A percentile compares a stretch with the other conserved stretches of the same genome.
Conservation (phyloP, 2,888 invertebrate genomes). For the Cryptus viduatorius region DNA sequence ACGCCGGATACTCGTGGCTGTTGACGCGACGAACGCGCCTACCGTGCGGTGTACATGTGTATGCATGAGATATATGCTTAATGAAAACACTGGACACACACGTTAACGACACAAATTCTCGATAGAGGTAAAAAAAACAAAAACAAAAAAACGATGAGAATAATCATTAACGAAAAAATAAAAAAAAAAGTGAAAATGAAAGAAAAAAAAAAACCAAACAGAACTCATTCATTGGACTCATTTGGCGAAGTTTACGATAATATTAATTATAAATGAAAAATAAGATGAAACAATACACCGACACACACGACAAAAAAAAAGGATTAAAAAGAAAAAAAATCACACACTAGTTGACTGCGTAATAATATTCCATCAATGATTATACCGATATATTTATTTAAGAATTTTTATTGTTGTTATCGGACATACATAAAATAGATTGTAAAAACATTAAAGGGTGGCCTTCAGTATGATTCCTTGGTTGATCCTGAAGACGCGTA, state of each 20-base stretch:
- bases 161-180: slow-evolving; percentile 35
- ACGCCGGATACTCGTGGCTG: slow-evolving; percentile 36
- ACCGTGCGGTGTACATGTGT: slow-evolving; percentile 80
- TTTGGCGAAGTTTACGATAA: slow-evolving; percentile 57
- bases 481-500: slow-evolving; percentile 82
- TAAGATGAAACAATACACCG: slow-evolving; percentile 42
- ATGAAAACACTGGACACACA: slow-evolving; percentile 62
- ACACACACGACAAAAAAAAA: slow-evolving; percentile 44
- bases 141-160: slow-evolving; percentile 39
- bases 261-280: slow-evolving; percentile 31
- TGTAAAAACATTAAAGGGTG: slow-evolving; percentile 83
- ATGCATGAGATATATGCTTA: slow-evolving; percentile 78
- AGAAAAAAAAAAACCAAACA: slow-evolving; percentile 21
- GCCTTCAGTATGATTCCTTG: slow-evolving; percentile 84
- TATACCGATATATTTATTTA: slow-evolving; percentile 84
- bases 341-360: slow-evolving; percentile 81
- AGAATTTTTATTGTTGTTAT: slow-evolving; percentile 84
- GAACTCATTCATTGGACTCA: slow-evolving; percentile 55
- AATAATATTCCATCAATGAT: slow-evolving; percentile 83
- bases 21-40: slow-evolving; percentile 55
- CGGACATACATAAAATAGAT: slow-evolving; percentile 84
- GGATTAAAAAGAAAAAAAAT: slow-evolving; percentile 20
- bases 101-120: slow-evolving; percentile 54
- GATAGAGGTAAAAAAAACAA: slow-evolving; percentile 13
- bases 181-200: slow-evolving; percentile 13